Evolutionary conservation across 2,113 vertebrate genomes (phyloP), one percentile per base, ranked within the genome.

Genomic region (Caracal caracal): DNA sequence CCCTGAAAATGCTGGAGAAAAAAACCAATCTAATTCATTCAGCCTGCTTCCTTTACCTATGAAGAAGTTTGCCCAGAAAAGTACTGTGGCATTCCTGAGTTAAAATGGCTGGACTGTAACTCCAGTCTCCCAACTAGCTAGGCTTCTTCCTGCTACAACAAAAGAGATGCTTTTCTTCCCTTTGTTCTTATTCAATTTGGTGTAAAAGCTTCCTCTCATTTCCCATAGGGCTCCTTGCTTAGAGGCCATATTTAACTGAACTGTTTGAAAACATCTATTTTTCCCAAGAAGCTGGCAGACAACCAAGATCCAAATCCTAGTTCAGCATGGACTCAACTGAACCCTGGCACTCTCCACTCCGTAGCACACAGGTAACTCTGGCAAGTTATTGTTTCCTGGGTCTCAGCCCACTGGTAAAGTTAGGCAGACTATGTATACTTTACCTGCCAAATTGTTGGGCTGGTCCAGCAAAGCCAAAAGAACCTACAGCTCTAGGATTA

Each of bases 121-220:
- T 28, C 43, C 51, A 12, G 0, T 70, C 61, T 94, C 66, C 33
- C 35, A 90, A 11, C 16, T 71, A 49, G 24, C 22, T 82, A 68
- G 24, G 26, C 10, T 66, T 80, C 61, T 93, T 87, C 53, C 71
- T 80, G 59, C 35, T 15, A 43, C 65, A 96, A 59, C 33, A 93
- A 51, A 86, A 56, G 30, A 68, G 6, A 82, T 65, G 19, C 5
- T 84, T 80, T 95, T 85, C 12, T 70, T 92, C 35, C 66, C 68
- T 96, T 73, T 93, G 51, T 83, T 79, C 22, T 93, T 89, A 90
- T 26, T 65, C 40, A 90, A 78, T 86, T 84, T 85, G 56, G 22
- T 40, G 43, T 92, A n/a, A 94, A 93, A 90, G 19, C 33, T 66
- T 95, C 53, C 37, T 90, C 37, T 97, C 33, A 47, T 96, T 94